Base-by-base conservation (phyloP, 2,888 invertebrate species). In the Noctua janthe region DNA sequence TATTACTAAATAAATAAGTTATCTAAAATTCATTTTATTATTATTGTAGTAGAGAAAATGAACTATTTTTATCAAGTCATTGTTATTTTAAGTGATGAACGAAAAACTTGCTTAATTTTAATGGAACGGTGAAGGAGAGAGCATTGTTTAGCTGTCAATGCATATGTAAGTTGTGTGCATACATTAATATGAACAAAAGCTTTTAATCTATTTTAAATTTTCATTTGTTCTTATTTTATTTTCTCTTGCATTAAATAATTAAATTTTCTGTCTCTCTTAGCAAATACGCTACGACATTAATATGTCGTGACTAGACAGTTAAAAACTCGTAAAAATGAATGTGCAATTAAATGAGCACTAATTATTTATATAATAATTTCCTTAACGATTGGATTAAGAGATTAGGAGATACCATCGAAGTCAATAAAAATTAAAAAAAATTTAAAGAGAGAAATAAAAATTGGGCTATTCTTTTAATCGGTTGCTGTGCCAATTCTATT, bases 261-360 rank as follows among this genome's bases (percentile, higher is more conserved):
- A 13, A 10, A n/a, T 35, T 70, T 29, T 78, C 35, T 6, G 51
- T 78, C 17, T 59, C n/a, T 51, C 10, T 62, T 69, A 67, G 59
- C 43, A 70, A 78, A 78, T 56, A 64, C 43, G 54, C 73, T 43
- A 43, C 13, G 23, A 59, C 20, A 62, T 51, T 35, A 23, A 43
- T 29, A 47, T 78, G 39, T 82, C 64, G 85, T 59, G 79, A 82
- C 39, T 49, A 84, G 43, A 81, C 35, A 47, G 4, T 80, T 82
- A 35, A 74, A 84, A 71, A 71, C 17, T 84, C 70, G 35, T 85
- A 66, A 85, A 85, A 74, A 29, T 47, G 15, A 51, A 72, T 51
- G 17, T 15, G 70, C 17, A 64, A 71, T 67, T 67, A 15, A 51
- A 47, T 47, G n/a, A 83, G 15, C 62, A 77, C n/a, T 67, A 59